Conservation (phyloP, 2,797 vertebrate species). For the Eulemur rubriventer region DNA sequence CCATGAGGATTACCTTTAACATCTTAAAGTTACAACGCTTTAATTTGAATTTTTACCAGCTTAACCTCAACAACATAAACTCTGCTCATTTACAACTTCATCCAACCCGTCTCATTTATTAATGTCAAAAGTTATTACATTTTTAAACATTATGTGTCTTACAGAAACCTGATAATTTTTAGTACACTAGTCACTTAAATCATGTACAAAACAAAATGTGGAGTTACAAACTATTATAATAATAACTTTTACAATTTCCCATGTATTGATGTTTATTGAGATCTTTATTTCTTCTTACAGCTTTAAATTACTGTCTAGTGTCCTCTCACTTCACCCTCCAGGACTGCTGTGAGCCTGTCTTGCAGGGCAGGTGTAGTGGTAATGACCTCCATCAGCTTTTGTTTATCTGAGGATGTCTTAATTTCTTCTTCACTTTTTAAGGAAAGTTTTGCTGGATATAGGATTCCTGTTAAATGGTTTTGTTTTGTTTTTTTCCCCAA, state of each 20-base stretch:
- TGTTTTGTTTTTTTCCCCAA: too few relatives aligned
- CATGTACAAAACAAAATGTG: not conserved
- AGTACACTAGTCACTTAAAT: not conserved
- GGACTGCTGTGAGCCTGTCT: not conserved
- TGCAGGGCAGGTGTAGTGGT: not conserved
- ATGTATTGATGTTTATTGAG: not conserved
- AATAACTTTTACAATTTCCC: not conserved
- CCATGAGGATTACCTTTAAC: not conserved
- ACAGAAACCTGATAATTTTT: not conserved
- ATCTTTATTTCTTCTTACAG: not conserved
- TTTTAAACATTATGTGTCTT: not conserved
- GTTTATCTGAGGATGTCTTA: not conserved
- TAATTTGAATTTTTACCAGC: not conserved
- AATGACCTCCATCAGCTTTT: not conserved
- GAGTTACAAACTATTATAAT: not conserved
- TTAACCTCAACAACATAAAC: not conserved
- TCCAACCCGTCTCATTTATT: not conserved
- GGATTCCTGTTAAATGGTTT: not conserved
- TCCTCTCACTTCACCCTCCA: not conserved
- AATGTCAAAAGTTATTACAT: not conserved
- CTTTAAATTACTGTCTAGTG: not conserved
- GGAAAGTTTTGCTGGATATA: not conserved
- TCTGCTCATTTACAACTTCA: not conserved
- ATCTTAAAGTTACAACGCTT: not conserved
- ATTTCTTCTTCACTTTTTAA: not conserved